Conservation (phyloP, 2,888 invertebrate genomes). For the Isotomurus palustris region DNA sequence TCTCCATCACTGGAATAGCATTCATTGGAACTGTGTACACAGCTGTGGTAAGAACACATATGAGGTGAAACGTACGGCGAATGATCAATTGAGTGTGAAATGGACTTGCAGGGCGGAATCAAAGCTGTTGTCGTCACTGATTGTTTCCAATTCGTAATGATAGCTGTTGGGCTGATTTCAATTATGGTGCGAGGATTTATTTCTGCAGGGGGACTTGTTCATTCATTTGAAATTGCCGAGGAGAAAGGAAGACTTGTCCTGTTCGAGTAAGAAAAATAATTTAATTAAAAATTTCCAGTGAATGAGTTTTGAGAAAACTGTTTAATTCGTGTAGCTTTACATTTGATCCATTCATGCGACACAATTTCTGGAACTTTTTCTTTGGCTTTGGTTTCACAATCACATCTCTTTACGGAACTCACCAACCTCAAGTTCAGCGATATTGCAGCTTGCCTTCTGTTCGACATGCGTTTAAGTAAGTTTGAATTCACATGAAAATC, state of each 20-base stretch:
- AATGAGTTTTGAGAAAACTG: neutral
- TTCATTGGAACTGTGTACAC: conserved; percentile 50
- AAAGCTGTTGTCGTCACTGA: conserved; percentile 41
- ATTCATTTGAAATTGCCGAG: conserved; percentile 48
- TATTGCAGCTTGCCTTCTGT: conserved; percentile 34
- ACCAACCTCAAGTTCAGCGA: conserved; percentile 42
- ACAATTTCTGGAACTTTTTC: conserved; percentile 32
- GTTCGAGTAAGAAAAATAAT: conserved; percentile 32
- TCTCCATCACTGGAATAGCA: conserved; percentile 47
- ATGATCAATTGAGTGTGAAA: neutral
- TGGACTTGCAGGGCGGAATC: conserved; percentile 35
- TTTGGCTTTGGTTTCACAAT: conserved; percentile 34
- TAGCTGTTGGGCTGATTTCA: conserved; percentile 36
- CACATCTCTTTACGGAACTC: conserved; percentile 30
- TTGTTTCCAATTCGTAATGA: conserved; percentile 36
- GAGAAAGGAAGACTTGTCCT: conserved; percentile 47
- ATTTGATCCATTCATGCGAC: conserved; percentile 33
- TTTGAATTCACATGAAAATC: neutral
- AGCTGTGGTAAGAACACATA: conserved; percentile 48
- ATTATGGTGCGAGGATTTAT: conserved; percentile 49
- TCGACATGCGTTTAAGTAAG: conserved; percentile 28
- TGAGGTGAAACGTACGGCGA: neutral
- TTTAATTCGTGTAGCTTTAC: conserved; percentile 17
- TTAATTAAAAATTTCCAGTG: neutral
- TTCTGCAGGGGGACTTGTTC: conserved; percentile 48